Base-by-base conservation (phyloP, 1,140 invertebrate species). In the Globodera rostochiensis region DNA sequence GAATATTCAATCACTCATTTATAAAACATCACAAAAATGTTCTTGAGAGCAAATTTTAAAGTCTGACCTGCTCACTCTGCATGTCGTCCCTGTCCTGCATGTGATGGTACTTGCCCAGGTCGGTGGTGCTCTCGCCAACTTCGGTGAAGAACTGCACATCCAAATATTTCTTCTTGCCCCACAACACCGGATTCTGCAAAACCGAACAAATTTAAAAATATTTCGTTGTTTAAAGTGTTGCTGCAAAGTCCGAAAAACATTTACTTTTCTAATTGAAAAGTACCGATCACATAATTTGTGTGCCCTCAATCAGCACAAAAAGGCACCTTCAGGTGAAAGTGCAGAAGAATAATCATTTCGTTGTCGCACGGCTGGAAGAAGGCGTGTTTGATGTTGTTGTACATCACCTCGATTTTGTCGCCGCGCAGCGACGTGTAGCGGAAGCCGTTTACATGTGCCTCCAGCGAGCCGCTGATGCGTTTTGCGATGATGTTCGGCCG, bases 111-210 rank as follows among this genome's bases (percentile, higher is more conserved):
- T 99, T 99, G 66, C 97, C 97, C 80, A 99, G 92, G 93, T 99
- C 98, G 3, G 98, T 99, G 0, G 96, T 98, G 67, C 99, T 98
- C 92, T 99, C 98, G 87, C 98, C 98, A 75, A 99, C 98, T 92
- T 99, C 98, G 0, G 97, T 99, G 90, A 98, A 99, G 91, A 99
- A 99, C 90, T 99, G 97, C 5, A 99, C 96, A 91, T 99, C 97
- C 7, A 95, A 93, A 88, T 99, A 97, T 90, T 99, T 99, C 92
- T 98, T 98, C 91, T 99, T 99, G 82, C 96, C 96, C 93, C 98
- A 98, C 94, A 98, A 94, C 82, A 99, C 98, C 49, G 96, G 96
- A 91, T 98, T 95, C 93, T 94, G 86, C 90, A 87, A 8, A 15
- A 70, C 49, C 45, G 81, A 77, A 11, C 6, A 45, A 15, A 49